Percentiles rank a stretch among this genome's conserved stretches.
These are phyloP conservation scores for Oreochromis tanganicae DNA, from an alignment of 2,113 vertebrate species.

Conservation along the genomic window DNA sequence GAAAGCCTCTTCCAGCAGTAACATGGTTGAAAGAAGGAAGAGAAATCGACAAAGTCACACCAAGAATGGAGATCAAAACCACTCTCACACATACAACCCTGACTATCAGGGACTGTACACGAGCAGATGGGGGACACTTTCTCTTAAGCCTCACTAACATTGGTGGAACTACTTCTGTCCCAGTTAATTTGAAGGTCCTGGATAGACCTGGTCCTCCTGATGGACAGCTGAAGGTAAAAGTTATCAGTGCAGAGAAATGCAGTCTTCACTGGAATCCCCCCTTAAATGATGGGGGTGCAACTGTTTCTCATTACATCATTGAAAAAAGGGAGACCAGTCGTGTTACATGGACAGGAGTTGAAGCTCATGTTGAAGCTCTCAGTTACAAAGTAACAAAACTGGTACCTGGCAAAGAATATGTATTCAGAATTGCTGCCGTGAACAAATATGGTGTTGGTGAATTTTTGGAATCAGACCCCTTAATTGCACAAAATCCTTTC, in stretches of 20 bases:
- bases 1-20: slow-evolving; percentile 89
- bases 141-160: slow-evolving; percentile 86
- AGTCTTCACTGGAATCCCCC: slow-evolving; percentile 91
- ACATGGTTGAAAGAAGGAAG: slow-evolving; percentile 90
- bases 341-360: slow-evolving; percentile 94
- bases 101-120: slow-evolving; percentile 85
- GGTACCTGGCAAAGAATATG: slow-evolving; percentile 91
- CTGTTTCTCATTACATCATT: slow-evolving; percentile 88
- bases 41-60: slow-evolving; percentile 84
- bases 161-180: slow-evolving; percentile 85
- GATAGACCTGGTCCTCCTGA: slow-evolving; percentile 92
- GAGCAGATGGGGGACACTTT: slow-evolving; percentile 89
- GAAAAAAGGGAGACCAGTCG: slow-evolving; percentile 97
- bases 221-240: slow-evolving; percentile 84
- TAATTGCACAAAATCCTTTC: slow-evolving; percentile 90
- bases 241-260: slow-evolving; percentile 92
- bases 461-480: slow-evolving; percentile 89
- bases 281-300: slow-evolving; percentile 88
- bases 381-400: slow-evolving; percentile 95
- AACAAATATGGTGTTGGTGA: slow-evolving; percentile 96
- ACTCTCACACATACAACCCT: slow-evolving; percentile 84
- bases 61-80: slow-evolving; percentile 91
- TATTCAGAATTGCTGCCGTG: slow-evolving; percentile 92
- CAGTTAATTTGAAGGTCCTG: slow-evolving; percentile 91
- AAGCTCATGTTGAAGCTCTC: slow-evolving; percentile 84